phyloP scores from a whole-genome alignment of 2,113 vertebrate species.

The Brachyhypopomus gauderio region DNA sequence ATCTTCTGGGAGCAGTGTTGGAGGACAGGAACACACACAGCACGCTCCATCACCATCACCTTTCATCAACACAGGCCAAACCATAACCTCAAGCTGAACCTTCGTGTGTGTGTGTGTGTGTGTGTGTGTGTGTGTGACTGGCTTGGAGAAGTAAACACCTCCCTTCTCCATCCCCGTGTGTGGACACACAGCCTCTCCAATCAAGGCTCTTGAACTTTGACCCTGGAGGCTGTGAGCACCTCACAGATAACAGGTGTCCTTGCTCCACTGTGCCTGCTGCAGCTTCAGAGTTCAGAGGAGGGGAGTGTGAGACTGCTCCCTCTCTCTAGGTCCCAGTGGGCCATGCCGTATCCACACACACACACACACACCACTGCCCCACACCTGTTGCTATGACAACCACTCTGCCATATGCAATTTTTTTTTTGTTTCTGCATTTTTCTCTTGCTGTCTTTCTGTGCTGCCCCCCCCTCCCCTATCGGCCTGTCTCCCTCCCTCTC shows the following conservation, averaged over 20 bases:
- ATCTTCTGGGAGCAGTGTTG: conserved; percentile 32
- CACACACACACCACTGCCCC: not conserved
- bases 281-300: too few species aligned
- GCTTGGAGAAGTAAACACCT: not conserved
- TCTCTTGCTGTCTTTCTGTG: not conserved
- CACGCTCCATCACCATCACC: conserved; percentile 13
- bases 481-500: not conserved
- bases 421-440: conserved; percentile 1
- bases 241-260: not conserved
- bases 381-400: conserved; percentile 36
- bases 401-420: conserved; percentile 1
- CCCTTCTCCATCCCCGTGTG: not conserved
- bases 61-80: conserved; percentile 26
- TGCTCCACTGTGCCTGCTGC: not conserved
- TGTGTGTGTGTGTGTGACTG: not conserved
- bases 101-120: not conserved
- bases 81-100: not conserved
- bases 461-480: not conserved
- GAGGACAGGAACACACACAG: conserved; percentile 12
- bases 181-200: not conserved
- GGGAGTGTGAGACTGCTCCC: not conserved
- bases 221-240: not conserved
- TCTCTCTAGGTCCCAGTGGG: not conserved
- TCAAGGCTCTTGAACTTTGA: not conserved
- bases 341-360: too few species aligned